Evolutionary conservation across 2,113 vertebrate species (phyloP).

Genomic region (Lota lota): DNA sequence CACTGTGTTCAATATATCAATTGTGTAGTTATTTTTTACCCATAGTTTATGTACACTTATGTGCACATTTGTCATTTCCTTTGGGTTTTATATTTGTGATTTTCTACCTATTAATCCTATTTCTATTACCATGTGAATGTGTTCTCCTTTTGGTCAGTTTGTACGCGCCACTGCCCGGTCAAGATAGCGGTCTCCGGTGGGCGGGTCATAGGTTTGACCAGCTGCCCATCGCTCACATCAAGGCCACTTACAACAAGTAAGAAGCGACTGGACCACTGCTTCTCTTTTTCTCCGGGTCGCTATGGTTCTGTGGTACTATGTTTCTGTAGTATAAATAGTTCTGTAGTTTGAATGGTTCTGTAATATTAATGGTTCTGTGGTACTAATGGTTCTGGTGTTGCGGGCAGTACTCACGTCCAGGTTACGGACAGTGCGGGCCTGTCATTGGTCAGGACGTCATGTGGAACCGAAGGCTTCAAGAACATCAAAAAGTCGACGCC

Average conservation of each 20-base stretch:
- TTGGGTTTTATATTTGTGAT: too few relatives aligned
- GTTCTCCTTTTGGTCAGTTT: constrained; percentile 59
- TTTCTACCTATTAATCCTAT: too few relatives aligned
- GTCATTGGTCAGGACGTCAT: constrained; percentile 76
- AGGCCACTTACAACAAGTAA: constrained; percentile 98
- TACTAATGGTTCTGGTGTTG: too few relatives aligned
- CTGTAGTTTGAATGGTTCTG: too few relatives aligned
- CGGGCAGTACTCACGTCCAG: constrained; percentile 86
- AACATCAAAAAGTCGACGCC: constrained; percentile 88
- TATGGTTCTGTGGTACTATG: too few relatives aligned
- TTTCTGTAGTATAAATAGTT: too few relatives aligned
- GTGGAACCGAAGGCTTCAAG: constrained; percentile 91
- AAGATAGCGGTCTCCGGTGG: constrained; percentile 81
- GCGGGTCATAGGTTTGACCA: constrained; percentile 86
- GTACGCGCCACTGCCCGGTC: constrained; percentile 76
- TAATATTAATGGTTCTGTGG: too few relatives aligned
- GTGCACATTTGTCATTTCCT: too few relatives aligned
- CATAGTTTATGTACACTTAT: too few relatives aligned
- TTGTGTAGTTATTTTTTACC: too few relatives aligned
- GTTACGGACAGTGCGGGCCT: constrained; percentile 74
- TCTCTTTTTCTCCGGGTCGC: neutral
- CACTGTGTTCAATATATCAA: too few relatives aligned
- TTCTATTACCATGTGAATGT: too few relatives aligned
- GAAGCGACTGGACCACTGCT: constrained; percentile 30
- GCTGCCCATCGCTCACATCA: constrained; percentile 85